Conservation (phyloP, 2,797 vertebrate species). For the Melanotaenia parkinsoni region DNA sequence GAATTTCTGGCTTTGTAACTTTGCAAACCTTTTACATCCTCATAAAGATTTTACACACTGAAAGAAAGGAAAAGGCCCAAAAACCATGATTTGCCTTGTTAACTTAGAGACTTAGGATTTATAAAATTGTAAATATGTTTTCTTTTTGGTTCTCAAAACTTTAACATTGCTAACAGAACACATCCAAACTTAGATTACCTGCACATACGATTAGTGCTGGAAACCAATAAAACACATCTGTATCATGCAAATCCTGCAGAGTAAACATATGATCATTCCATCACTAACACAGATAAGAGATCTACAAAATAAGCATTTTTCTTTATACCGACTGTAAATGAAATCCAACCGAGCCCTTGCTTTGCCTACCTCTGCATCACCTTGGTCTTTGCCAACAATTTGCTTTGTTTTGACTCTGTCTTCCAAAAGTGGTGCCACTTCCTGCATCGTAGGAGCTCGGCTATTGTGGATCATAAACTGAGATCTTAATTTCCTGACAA, state of each 20-base stretch:
- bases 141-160: not conserved
- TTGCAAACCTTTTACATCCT: not conserved
- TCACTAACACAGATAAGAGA: not conserved
- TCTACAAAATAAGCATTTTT: not conserved
- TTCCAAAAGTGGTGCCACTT: not conserved
- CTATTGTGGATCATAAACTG: slow-evolving; percentile 4
- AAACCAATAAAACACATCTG: not conserved
- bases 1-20: not conserved
- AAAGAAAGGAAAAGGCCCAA: not conserved
- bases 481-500: slow-evolving; percentile 11
- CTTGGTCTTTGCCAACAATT: slow-evolving; percentile 2
- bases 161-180: not conserved
- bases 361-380: not conserved
- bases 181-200: not conserved
- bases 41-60: not conserved
- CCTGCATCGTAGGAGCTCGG: not conserved
- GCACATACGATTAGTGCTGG: not conserved
- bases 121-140: not conserved
- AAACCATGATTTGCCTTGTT: not conserved
- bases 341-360: not conserved
- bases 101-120: not conserved
- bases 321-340: not conserved
- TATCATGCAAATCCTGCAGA: not conserved
- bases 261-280: not conserved
- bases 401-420: slow-evolving; percentile 2